Evolutionary conservation across 2,797 vertebrate species (phyloP).

Genomic region (Glyptemys insculpta): DNA sequence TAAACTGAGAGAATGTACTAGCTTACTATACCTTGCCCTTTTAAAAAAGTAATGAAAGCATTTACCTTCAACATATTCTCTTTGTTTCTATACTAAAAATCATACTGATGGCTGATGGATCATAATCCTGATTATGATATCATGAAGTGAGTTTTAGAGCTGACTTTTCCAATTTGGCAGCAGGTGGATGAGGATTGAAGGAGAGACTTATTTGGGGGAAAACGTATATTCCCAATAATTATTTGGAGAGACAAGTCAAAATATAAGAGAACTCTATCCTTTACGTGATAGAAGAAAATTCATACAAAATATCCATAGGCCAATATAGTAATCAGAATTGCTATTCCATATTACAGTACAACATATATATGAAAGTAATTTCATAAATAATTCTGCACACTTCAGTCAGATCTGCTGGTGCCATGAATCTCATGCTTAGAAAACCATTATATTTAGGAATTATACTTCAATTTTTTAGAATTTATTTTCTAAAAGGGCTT

Average conservation of each 20-base stretch:
- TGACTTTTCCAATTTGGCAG: slow-evolving; percentile 44
- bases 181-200: slow-evolving; percentile 49
- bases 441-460: slow-evolving; percentile 66
- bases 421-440: slow-evolving; percentile 15
- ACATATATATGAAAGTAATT: slow-evolving; percentile 61
- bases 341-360: slow-evolving; percentile 39
- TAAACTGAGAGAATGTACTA: slow-evolving; percentile 47
- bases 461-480: slow-evolving; percentile 36
- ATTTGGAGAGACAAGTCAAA: slow-evolving; percentile 54
- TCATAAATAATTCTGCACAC: slow-evolving; percentile 51
- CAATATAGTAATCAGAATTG: slow-evolving; percentile 43
- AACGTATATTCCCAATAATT: slow-evolving; percentile 77
- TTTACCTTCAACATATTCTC: slow-evolving; percentile 27
- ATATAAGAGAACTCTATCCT: slow-evolving; percentile 57
- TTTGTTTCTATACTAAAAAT: slow-evolving; percentile 14
- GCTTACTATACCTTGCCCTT: slow-evolving; percentile 52
- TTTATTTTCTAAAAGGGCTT: slow-evolving; percentile 64
- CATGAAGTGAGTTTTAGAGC: slow-evolving; percentile 48
- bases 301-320: slow-evolving; percentile 57
- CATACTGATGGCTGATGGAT: background rate
- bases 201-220: slow-evolving; percentile 59
- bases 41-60: slow-evolving; percentile 42
- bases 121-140: slow-evolving; percentile 31
- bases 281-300: slow-evolving; percentile 63
- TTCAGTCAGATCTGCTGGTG: slow-evolving; percentile 62